Percentiles rank a stretch among this genome's conserved stretches.
phyloP scores from a whole-genome alignment of 2,888 invertebrate species.

The Plagiodera versicolora region DNA sequence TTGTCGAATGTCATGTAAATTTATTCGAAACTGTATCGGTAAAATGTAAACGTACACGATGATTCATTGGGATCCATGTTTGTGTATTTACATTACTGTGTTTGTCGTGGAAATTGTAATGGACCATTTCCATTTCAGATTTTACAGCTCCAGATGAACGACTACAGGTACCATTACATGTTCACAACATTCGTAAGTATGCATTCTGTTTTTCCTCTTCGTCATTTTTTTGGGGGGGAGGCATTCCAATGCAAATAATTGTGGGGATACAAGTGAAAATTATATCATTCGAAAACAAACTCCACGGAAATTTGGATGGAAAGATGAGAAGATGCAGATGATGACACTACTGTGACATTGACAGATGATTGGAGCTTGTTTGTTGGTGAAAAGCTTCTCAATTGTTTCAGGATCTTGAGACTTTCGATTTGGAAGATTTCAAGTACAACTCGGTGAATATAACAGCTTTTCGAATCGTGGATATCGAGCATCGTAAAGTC shows the following conservation, averaged over 20 bases:
- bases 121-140: conserved; percentile 66
- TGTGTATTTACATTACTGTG: neutral
- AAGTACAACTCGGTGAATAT: conserved; percentile 93
- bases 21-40: neutral
- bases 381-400: neutral
- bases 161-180: conserved; percentile 92
- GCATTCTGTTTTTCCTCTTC: neutral
- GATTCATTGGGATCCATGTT: neutral
- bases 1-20: neutral
- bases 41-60: too few relatives aligned
- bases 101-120: too few relatives aligned
- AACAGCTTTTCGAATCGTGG: conserved; percentile 89
- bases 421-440: conserved; percentile 87
- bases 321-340: too few relatives aligned
- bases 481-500: conserved; percentile 75
- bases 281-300: too few relatives aligned
- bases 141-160: conserved; percentile 92
- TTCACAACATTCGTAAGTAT: conserved; percentile 92
- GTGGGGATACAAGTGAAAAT: too few relatives aligned
- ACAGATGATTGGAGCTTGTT: too few relatives aligned
- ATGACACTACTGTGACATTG: too few relatives aligned
- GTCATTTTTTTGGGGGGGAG: too few relatives aligned
- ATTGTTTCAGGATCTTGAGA: conserved; percentile 73
- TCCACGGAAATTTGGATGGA: too few relatives aligned
- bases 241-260: too few relatives aligned